phyloP scores from a whole-genome alignment of 2,113 vertebrate species.

The Lethenteron camtschaticum region DNA sequence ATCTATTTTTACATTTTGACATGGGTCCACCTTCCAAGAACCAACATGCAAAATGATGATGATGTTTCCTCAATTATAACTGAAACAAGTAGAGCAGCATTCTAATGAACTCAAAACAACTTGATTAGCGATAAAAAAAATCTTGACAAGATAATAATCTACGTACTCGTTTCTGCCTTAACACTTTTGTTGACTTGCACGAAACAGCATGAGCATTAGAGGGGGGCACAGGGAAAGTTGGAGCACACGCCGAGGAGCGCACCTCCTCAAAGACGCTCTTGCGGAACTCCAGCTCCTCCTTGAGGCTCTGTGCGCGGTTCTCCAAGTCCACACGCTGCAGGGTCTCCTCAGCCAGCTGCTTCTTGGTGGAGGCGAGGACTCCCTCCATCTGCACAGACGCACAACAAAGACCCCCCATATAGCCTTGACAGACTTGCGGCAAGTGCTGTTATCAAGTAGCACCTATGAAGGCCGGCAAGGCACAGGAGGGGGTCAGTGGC shows the following conservation, averaged over 20 bases:
- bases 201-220: background rate
- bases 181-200: background rate
- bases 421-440: too few species aligned
- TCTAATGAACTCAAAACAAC: too few species aligned
- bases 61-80: too few species aligned
- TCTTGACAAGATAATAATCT: background rate
- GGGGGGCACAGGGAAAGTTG: too few species aligned
- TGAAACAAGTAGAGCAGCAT: too few species aligned
- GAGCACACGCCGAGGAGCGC: background rate
- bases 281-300: slow-evolving; percentile 76
- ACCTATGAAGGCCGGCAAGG: too few species aligned
- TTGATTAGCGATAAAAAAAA: too few species aligned
- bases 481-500: too few species aligned
- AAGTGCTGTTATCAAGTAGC: too few species aligned
- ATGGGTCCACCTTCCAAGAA: too few species aligned
- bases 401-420: background rate
- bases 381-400: slow-evolving; percentile 43
- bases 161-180: background rate
- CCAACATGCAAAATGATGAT: too few species aligned
- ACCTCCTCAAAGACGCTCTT: slow-evolving; percentile 88
- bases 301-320: slow-evolving; percentile 74
- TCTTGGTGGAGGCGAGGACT: slow-evolving; percentile 53
- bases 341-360: slow-evolving; percentile 75
- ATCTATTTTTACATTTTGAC: too few species aligned
- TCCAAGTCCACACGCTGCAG: slow-evolving; percentile 78